Conservation (phyloP, 2,888 invertebrate species). For the Philhelius pedissequus region DNA sequence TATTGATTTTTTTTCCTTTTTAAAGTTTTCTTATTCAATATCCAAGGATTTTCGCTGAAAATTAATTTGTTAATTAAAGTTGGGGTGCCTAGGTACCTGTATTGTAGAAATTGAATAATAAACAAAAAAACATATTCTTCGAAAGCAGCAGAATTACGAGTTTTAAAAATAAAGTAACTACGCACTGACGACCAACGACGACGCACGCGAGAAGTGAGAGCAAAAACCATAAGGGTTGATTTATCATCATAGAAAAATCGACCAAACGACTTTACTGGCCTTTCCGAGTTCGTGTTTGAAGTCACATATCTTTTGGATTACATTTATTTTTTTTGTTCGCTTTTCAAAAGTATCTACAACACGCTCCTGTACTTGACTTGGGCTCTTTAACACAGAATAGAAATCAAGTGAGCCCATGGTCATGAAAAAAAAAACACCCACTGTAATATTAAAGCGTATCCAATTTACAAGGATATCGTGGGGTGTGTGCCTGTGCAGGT, state of each 20-base stretch:
- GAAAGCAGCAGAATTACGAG: neutral
- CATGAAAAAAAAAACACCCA: constrained; percentile 23
- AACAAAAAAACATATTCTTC: constrained; percentile 18
- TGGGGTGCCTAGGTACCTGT: no score
- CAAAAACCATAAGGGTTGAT: constrained; percentile 27
- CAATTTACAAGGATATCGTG: constrained; percentile 42
- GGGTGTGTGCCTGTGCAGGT: constrained; percentile 47
- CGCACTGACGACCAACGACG: no score
- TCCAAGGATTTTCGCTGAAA: neutral
- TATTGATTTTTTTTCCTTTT: constrained; percentile 43
- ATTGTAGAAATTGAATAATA: neutral
- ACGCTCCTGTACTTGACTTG: constrained; percentile 64
- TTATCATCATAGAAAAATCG: constrained; percentile 45
- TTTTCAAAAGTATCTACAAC: constrained; percentile 39
- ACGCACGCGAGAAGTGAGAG: neutral
- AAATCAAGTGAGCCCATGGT: constrained; percentile 64
- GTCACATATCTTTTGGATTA: constrained; percentile 23
- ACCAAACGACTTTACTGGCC: constrained; percentile 25
- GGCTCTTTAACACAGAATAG: constrained; percentile 53
- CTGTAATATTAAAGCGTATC: constrained; percentile 37
- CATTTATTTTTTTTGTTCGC: neutral
- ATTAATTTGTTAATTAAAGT: neutral
- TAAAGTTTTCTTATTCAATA: constrained; percentile 1
- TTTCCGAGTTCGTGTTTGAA: constrained; percentile 57
- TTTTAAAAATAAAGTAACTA: neutral